Base-by-base conservation (phyloP, 1,140 invertebrate genomes). In the Mesaphorura yosii region DNA sequence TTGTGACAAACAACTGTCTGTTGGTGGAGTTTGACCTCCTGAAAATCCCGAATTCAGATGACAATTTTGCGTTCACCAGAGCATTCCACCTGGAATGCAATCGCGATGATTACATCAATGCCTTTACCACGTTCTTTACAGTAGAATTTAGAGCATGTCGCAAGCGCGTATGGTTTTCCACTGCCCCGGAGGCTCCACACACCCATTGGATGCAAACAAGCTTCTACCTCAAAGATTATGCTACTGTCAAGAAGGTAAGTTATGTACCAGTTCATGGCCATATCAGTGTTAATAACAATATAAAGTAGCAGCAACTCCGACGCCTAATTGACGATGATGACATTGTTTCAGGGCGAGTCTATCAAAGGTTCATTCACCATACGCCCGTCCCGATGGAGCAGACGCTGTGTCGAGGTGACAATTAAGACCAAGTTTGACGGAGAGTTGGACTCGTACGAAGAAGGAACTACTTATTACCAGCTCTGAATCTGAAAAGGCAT, bases 181-280 rank as follows among this genome's bases (percentile, higher is more conserved):
- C 96, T 59, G 88, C 89, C 1, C 96, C 96, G 0, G 92, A 96
- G 66, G 83, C 87, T 2, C 84, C 84, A 4, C 97, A 98, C 68
- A 98, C 96, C 2, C 94, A 98, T 67, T 98, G 94, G 95, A 98
- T 98, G 70, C 95, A 98, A 70, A 98, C 94, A 0, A 92, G 98
- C 3, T 98, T 98, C 69, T 99, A 98, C 69, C 83, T 98, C 60
- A 85, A 96, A 64, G 86, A 95, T 54, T 90, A 91, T 63, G 80
- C 96, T 74, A 90, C 90, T 5, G 87, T 93, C 2, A 92, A 93
- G 65, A 89, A 88, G 61, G 80, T 58, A 57, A 47, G 10, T 47
- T 7, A 12, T 25, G 28, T 7, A 47, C 12, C 26, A 15, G 14
- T 27, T 25, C n/a, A n/a, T n/a, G n/a, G n/a, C n/a, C n/a, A n/a